phyloP scores from a whole-genome alignment of 2,888 invertebrate genomes.

The Tetragonisca angustula region DNA sequence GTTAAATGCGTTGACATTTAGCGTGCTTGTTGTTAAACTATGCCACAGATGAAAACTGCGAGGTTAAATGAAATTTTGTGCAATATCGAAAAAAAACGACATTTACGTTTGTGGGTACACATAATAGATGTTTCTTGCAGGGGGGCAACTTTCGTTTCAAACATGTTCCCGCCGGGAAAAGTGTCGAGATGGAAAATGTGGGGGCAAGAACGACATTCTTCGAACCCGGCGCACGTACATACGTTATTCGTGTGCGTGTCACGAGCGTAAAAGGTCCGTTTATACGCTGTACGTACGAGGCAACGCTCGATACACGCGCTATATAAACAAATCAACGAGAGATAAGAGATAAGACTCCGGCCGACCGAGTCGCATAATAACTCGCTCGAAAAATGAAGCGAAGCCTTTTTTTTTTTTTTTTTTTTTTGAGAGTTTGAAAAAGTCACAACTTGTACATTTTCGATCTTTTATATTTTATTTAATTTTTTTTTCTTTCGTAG shows the following conservation, averaged over 20 bases:
- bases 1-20: too few relatives aligned
- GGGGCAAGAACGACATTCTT: constrained; percentile 45
- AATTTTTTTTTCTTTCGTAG: too few relatives aligned
- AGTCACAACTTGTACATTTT: too few relatives aligned
- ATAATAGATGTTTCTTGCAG: too few relatives aligned
- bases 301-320: constrained; percentile 48
- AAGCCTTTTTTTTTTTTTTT: neutral
- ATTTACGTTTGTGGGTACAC: too few relatives aligned
- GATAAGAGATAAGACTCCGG: constrained; percentile 49
- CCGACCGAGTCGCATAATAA: constrained; percentile 24
- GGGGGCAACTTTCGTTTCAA: too few relatives aligned
- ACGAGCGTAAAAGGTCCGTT: constrained; percentile 57
- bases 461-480: too few relatives aligned
- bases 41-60: too few relatives aligned
- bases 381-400: constrained; percentile 22
- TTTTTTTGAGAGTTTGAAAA: neutral
- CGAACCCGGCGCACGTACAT: constrained; percentile 37
- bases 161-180: too few relatives aligned
- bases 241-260: constrained; percentile 38
- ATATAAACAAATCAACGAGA: constrained; percentile 56
- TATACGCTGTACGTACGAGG: constrained; percentile 57
- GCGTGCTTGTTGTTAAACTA: too few relatives aligned
- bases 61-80: too few relatives aligned
- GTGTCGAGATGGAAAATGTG: constrained; percentile 41
- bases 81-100: too few relatives aligned